phyloP scores from a whole-genome alignment of 1,140 invertebrate species.

The Drosophila bipectinata region DNA sequence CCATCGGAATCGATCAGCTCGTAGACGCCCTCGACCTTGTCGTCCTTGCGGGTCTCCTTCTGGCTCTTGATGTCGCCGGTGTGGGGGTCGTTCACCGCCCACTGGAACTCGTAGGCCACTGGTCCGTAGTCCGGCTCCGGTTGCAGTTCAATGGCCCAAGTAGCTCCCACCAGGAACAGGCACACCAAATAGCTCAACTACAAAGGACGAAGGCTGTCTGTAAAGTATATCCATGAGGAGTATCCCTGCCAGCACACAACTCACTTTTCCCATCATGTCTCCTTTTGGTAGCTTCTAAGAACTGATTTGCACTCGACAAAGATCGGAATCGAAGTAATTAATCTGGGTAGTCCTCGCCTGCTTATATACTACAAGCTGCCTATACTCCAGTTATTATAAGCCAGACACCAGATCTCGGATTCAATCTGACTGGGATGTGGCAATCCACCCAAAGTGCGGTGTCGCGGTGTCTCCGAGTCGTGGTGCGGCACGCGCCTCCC shows the following conservation, averaged over 20 bases:
- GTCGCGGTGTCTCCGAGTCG: conserved; percentile 10
- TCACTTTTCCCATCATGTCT: conserved; percentile 64
- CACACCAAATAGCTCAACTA: conserved; percentile 60
- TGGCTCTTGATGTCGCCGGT: conserved; percentile 87
- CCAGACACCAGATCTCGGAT: conserved; percentile 26
- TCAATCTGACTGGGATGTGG: conserved; percentile 51
- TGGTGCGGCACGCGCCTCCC: conserved; percentile 47
- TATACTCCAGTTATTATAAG: conserved; percentile 37
- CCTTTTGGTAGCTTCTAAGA: conserved; percentile 17
- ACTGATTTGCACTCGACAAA: conserved; percentile 61
- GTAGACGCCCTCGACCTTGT: conserved; percentile 86
- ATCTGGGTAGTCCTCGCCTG: conserved; percentile 64
- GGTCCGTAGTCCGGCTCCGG: conserved; percentile 69
- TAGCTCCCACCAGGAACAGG: conserved; percentile 41
- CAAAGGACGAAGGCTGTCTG: neutral
- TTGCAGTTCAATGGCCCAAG: conserved; percentile 54
- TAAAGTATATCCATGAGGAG: neutral
- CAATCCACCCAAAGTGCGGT: conserved; percentile 55
- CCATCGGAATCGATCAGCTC: conserved; percentile 88
- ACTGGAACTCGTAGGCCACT: conserved; percentile 85
- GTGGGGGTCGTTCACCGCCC: conserved; percentile 85
- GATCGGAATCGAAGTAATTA: conserved; percentile 68
- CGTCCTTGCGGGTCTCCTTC: conserved; percentile 86
- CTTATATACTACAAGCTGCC: conserved; percentile 63
- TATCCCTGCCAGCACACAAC: conserved; percentile 4